Evolutionary conservation across 2,888 invertebrate species (phyloP).

Genomic region (Oxyteleia sp.): DNA sequence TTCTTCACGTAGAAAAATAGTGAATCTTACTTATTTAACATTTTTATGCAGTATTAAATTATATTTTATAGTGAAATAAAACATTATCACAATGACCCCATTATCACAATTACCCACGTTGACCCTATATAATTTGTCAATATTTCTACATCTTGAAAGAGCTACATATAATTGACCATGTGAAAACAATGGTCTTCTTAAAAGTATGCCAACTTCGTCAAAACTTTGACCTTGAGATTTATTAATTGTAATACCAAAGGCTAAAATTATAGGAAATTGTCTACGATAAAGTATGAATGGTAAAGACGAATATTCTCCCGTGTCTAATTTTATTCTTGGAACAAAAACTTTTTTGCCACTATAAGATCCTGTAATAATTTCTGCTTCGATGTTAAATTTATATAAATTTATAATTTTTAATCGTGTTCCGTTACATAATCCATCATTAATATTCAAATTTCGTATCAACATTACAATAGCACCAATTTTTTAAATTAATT

Average conservation of each 20-base stretch:
- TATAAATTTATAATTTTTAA: slow-evolving; percentile 56
- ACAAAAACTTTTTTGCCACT: slow-evolving; percentile 16
- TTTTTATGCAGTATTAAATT: too few species aligned
- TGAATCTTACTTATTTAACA: too few species aligned
- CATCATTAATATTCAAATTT: slow-evolving; percentile 67
- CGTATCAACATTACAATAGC: slow-evolving; percentile 60
- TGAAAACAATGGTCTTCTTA: background rate
- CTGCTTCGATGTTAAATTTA: slow-evolving; percentile 62
- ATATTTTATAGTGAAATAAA: too few species aligned
- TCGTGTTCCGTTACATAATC: slow-evolving; percentile 67
- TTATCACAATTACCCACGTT: too few species aligned
- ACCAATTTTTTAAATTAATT: slow-evolving; percentile 59
- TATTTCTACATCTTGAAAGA: too few species aligned
- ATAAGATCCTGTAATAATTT: slow-evolving; percentile 51
- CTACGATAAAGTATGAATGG: slow-evolving; percentile 20
- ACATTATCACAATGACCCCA: too few species aligned
- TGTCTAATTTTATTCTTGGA: background rate
- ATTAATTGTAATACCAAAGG: slow-evolving; percentile 13
- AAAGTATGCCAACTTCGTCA: slow-evolving; percentile 1
- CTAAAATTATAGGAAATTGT: slow-evolving; percentile 18
- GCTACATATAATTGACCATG: too few species aligned
- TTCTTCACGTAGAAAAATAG: too few species aligned
- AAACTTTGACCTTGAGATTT: slow-evolving; percentile 33
- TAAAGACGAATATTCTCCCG: background rate
- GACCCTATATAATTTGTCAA: too few species aligned